phyloP scores from a whole-genome alignment of 1,140 invertebrate genomes.

The Macrotrachela quadricornifera region DNA sequence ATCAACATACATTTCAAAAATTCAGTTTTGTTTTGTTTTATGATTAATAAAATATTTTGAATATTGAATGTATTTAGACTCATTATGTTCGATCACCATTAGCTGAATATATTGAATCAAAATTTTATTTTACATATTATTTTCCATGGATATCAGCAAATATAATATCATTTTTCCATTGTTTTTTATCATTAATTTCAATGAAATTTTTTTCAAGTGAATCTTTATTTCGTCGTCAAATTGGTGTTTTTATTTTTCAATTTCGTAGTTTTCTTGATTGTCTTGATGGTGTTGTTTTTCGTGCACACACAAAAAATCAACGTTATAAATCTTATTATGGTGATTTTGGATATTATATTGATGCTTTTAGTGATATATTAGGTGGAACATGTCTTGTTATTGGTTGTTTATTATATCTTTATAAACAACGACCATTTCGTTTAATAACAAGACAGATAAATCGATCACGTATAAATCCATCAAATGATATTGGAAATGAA shows the following conservation, averaged over 20 bases:
- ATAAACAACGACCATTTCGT: neutral
- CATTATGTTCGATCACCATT: conserved; percentile 20
- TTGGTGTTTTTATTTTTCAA: conserved; percentile 20
- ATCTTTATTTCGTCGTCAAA: conserved; percentile 14
- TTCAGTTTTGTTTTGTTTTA: too few relatives aligned
- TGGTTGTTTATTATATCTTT: conserved; percentile 3
- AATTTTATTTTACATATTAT: conserved; percentile 18
- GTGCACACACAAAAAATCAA: conserved; percentile 10
- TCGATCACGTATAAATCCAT: too few relatives aligned
- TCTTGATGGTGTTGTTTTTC: conserved; percentile 22
- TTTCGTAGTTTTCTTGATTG: conserved; percentile 20
- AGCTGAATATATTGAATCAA: conserved; percentile 18
- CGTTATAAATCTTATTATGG: conserved; percentile 17
- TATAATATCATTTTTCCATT: conserved; percentile 19
- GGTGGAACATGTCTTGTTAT: conserved; percentile 15
- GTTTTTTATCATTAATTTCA: conserved; percentile 16
- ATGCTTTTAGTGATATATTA: conserved; percentile 16
- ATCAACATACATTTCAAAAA: too few relatives aligned
- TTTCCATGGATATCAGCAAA: conserved; percentile 24
- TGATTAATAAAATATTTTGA: too few relatives aligned
- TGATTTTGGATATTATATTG: conserved; percentile 21
- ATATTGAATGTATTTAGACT: conserved; percentile 7
- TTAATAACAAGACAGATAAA: too few relatives aligned
- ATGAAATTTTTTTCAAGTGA: conserved; percentile 20
- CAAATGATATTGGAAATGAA: too few relatives aligned